A percentile compares a stretch with the other conserved stretches of the same genome.
phyloP scores from a whole-genome alignment of 1,140 invertebrate genomes.

The Drosophila kohkoa region DNA sequence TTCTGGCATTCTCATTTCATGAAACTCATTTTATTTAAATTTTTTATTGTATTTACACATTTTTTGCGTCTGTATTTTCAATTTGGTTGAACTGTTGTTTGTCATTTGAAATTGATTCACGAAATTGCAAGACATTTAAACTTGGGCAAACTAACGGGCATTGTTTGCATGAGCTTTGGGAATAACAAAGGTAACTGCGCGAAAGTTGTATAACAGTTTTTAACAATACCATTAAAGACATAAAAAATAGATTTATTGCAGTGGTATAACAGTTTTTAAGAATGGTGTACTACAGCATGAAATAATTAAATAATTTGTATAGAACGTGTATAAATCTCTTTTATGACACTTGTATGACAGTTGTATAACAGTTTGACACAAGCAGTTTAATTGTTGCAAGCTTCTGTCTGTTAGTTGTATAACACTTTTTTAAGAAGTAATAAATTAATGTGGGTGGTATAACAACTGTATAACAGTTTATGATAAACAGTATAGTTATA shows the following conservation, averaged over 20 bases:
- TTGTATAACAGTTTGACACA: neutral
- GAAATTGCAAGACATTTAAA: neutral
- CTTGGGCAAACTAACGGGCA: neutral
- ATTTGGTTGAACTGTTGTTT: conserved; percentile 31
- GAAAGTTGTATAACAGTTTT: neutral
- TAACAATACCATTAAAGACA: too few relatives aligned
- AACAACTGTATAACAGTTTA: conserved; percentile 12
- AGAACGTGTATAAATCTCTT: neutral
- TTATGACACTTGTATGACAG: neutral
- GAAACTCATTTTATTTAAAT: conserved; percentile 30
- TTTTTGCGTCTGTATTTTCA: conserved; percentile 6
- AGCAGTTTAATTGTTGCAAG: neutral
- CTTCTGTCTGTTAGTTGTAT: too few relatives aligned
- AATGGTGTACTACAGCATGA: too few relatives aligned
- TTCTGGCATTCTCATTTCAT: conserved; percentile 11
- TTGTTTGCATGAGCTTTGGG: neutral
- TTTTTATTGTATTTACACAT: conserved; percentile 18
- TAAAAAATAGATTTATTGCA: too few relatives aligned
- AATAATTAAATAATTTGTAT: too few relatives aligned
- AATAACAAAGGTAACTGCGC: too few relatives aligned
- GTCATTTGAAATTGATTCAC: conserved; percentile 33
- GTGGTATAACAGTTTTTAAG: too few relatives aligned
- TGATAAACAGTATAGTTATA: conserved; percentile 3
- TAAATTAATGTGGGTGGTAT: neutral
- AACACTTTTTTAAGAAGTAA: too few relatives aligned